phyloP scores from a whole-genome alignment of 2,888 invertebrate species.

The Pachymerium ferrugineum region DNA sequence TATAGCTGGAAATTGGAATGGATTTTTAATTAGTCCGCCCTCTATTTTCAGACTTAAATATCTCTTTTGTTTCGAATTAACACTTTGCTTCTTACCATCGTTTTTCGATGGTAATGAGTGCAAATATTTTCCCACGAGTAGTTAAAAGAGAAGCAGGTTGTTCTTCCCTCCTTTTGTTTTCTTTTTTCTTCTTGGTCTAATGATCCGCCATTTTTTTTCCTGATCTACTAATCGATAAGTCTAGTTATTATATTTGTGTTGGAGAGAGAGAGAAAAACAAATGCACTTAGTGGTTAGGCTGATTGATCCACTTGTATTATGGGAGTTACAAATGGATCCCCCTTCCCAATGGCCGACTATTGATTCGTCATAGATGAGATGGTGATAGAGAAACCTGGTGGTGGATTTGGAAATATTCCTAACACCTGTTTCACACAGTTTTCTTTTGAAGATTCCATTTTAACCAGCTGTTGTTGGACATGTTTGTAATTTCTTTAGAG shows the following conservation, averaged over 20 bases:
- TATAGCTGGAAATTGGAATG: conserved; percentile 8
- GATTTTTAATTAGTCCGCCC: conserved; percentile 23
- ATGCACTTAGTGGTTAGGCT: conserved; percentile 9
- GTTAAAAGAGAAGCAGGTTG: too few species aligned
- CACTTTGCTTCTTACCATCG: neutral
- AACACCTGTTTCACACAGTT: conserved; percentile 11
- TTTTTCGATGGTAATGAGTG: neutral
- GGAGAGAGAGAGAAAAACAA: too few species aligned
- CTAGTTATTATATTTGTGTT: too few species aligned
- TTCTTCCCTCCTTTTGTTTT: too few species aligned
- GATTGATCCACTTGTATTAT: conserved; percentile 13
- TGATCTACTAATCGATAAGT: too few species aligned
- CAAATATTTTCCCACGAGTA: too few species aligned
- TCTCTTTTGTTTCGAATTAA: neutral
- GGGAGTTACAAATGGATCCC: neutral
- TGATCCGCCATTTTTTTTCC: too few species aligned
- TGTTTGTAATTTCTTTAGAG: conserved; percentile 19
- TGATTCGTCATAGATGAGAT: conserved; percentile 19
- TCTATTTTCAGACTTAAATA: too few species aligned
- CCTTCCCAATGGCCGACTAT: conserved; percentile 5
- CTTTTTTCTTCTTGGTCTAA: too few species aligned
- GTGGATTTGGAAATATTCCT: neutral
- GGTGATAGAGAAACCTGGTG: neutral
- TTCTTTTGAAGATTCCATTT: conserved; percentile 13
- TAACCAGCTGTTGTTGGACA: conserved; percentile 12